Base-by-base conservation (phyloP, 2,888 invertebrate genomes). In the Luperina testacea region DNA sequence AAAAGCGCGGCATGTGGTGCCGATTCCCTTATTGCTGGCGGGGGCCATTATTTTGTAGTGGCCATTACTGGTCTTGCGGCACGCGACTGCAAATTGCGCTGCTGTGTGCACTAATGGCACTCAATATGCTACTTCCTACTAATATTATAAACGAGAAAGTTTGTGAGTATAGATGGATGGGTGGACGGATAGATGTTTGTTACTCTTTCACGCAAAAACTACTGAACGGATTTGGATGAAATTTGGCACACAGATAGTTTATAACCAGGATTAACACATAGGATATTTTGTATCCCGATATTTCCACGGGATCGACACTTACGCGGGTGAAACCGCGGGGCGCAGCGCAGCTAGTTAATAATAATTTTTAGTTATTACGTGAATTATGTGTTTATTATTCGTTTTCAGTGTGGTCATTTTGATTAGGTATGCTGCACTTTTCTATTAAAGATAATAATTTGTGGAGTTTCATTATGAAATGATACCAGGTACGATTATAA, bases 41-140 rank as follows among this genome's bases (percentile, higher is more conserved):
- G 45, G 32, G 0, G 27, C 61, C 51, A 79, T 48, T 79, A 67
- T 57, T 42, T 48, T 80, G 20, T 57, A 76, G 53, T 53, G 61
- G n/a, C 4, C 61, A 81, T 80, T 65, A 80, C 27, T 38, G 15
- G 53, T 57, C 45, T 73, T 69, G 65, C 11, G 20, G 67, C 84
- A 84, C 81, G 85, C 75, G 70, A 84, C 63, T 65, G 63, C 27
- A 71, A 84, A 78, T 84, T 67, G 45, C 77, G 57, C 75, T 51
- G 63, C 38, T 42, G 48, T 63, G 15, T 59, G 45, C 69, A 72
- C 32, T 77, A 77, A 72, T 75, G 61, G 17, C 75, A 57, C 57
- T 65, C 59, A 73, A 71, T 71, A 67, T 70, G 32, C 32, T 32
- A 32, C 32, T 32, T 32, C 32, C 32, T 32, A 32, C 32, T 32